Percentiles rank a stretch among this genome's conserved stretches.
phyloP scores from a whole-genome alignment of 2,797 vertebrate species.

The Sciurus vulgaris region DNA sequence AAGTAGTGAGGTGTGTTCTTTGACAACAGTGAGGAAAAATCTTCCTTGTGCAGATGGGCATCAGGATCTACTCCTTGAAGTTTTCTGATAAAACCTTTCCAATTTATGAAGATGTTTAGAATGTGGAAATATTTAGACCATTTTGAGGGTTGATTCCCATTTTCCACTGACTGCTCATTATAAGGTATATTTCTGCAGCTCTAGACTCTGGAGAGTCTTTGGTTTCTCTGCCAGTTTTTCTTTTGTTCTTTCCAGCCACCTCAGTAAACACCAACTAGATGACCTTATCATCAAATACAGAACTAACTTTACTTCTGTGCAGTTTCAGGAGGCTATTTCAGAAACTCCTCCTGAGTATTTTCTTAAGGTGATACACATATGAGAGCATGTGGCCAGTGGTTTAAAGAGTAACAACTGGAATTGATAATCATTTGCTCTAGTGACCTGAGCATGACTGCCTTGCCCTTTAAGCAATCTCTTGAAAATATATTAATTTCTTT shows the following conservation, averaged over 20 bases:
- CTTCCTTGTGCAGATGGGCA: not conserved
- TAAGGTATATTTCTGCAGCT: not conserved
- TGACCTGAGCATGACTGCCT: not conserved
- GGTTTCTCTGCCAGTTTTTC: not conserved
- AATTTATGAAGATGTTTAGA: not conserved
- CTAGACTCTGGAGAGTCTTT: not conserved
- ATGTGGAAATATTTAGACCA: not conserved
- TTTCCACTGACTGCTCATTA: not conserved
- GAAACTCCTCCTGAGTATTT: slow-evolving; percentile 1
- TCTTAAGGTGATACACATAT: not conserved
- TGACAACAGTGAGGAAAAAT: not conserved
- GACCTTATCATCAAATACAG: slow-evolving; percentile 25
- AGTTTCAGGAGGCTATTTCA: not conserved
- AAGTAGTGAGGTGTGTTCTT: not conserved
- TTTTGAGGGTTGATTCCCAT: not conserved
- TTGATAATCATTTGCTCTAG: not conserved
- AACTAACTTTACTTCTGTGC: not conserved
- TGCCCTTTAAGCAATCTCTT: not conserved
- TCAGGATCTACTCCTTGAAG: not conserved
- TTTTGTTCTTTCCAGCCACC: not conserved
- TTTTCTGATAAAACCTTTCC: not conserved
- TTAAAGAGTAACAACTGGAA: not conserved
- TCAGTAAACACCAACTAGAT: not conserved
- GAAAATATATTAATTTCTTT: not conserved
- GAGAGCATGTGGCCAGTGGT: not conserved